phyloP scores from a whole-genome alignment of 2,113 vertebrate species.

The Bothrops jararaca region DNA sequence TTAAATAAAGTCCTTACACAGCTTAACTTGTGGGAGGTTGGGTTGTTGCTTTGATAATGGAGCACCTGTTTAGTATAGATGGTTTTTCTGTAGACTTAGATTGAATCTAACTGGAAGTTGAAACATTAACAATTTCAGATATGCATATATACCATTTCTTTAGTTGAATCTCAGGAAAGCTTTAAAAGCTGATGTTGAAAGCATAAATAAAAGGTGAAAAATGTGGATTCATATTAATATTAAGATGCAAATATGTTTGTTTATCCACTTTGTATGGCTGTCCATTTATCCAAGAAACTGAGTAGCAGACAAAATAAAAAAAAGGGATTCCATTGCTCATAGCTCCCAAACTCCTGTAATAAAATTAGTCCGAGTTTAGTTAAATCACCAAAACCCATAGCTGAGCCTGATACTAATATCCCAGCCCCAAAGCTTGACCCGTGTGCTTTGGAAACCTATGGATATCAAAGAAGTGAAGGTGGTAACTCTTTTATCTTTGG shows the following conservation, averaged over 20 bases:
- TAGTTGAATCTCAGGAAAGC: neutral
- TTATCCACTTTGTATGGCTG: neutral
- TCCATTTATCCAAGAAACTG: neutral
- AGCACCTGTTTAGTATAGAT: no score
- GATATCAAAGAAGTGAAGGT: neutral
- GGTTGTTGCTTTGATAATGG: no score
- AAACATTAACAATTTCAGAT: neutral
- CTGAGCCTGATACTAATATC: neutral
- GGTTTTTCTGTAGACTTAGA: no score
- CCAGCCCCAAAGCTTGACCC: neutral
- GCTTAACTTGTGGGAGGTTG: no score
- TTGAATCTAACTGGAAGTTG: neutral
- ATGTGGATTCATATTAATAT: neutral
- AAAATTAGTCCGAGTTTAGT: neutral
- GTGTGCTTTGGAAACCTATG: neutral
- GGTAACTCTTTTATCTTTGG: neutral
- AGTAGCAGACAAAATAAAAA: neutral
- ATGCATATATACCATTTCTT: neutral
- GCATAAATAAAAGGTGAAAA: neutral
- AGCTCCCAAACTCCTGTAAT: neutral
- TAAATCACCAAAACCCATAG: neutral
- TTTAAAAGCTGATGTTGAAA: neutral
- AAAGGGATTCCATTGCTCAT: neutral
- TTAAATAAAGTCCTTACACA: no score
- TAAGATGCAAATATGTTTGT: neutral